phyloP scores from a whole-genome alignment of 2,888 invertebrate genomes.

The Drosophila nr. fundita region DNA sequence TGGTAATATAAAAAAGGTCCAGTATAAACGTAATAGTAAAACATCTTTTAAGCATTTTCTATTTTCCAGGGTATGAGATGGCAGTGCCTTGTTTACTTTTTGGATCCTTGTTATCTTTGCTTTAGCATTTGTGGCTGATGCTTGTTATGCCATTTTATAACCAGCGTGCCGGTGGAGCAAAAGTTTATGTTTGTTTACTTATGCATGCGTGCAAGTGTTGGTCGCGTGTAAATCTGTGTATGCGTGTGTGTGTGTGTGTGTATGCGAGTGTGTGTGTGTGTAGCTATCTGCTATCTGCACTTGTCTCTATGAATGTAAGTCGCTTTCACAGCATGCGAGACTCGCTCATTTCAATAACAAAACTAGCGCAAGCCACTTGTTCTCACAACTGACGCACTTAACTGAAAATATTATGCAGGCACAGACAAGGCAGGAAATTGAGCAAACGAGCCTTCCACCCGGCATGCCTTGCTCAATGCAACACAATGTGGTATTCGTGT shows the following conservation, averaged over 20 bases:
- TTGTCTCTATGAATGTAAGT: slow-evolving; percentile 54
- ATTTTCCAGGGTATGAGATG: slow-evolving; percentile 5
- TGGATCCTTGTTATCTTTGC: slow-evolving; percentile 27
- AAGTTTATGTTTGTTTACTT: slow-evolving; percentile 81
- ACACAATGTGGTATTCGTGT: background rate
- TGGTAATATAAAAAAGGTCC: no score
- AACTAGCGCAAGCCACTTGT: slow-evolving; percentile 76
- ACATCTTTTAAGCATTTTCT: background rate
- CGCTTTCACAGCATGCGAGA: slow-evolving; percentile 13
- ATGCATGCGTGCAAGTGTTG: slow-evolving; percentile 78
- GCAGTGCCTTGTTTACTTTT: background rate
- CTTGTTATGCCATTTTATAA: slow-evolving; percentile 79
- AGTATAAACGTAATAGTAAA: no score
- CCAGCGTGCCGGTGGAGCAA: slow-evolving; percentile 75
- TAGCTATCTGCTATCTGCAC: slow-evolving; percentile 29
- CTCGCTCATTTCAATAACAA: slow-evolving; percentile 77
- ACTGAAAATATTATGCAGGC: slow-evolving; percentile 75
- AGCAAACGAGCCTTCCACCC: slow-evolving; percentile 12
- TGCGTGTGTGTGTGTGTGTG: slow-evolving; percentile 15
- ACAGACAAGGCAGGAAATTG: slow-evolving; percentile 63
- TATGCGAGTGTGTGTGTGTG: background rate
- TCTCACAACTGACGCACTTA: slow-evolving; percentile 78
- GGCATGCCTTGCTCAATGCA: background rate
- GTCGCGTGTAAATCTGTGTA: slow-evolving; percentile 25
- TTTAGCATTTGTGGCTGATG: slow-evolving; percentile 66